Base-by-base conservation (phyloP, 2,113 vertebrate species). In the Mugil cephalus region DNA sequence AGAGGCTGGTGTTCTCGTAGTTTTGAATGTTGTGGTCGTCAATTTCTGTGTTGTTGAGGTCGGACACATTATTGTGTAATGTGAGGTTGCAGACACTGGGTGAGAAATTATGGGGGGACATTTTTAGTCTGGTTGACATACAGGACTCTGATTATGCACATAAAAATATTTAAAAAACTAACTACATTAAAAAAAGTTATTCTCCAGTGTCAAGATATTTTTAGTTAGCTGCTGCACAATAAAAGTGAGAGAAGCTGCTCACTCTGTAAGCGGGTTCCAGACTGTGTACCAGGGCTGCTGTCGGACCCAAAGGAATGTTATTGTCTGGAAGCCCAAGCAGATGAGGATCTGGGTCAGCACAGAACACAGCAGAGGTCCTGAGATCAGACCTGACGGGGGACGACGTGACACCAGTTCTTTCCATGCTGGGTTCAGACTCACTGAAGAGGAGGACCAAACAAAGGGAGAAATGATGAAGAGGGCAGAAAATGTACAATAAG, bases 341-440 rank as follows among this genome's bases (percentile, higher is more conserved):
- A 98, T 95, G 85, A 99, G 61, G 82, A 99, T 97, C 92, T 99
- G 98, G 79, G 96, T 95, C 36, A 99, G 90, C 87, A 99, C 97
- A 0, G 98, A 99, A 89, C 95, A 95, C 69, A 99, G 93, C 72
- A 99, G 94, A 43, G 96, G 93, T 64, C 92, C 95, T 34, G 98
- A 99, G 92, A 99, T 97, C 62, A 99, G 96, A 70, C 97, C 97
- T 10, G 97, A 96, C 0, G 98, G 97, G 43, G 97, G 98, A 40
- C 95, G 95, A 11, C 88, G 95, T 0, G 97, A 88, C 63, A 98
- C 98, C 24, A 99, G 95, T 65, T 97, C 97, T 74, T 95, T 96
- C 96, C 98, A 98, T 0, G 98, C 96, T 45, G 96, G 95, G 77
- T 99, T 99, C 89, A 99, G 93, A 94, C 97, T 98, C 98, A 99